Base-by-base conservation (phyloP, 2,113 vertebrate genomes). In the Eptesicus fuscus region DNA sequence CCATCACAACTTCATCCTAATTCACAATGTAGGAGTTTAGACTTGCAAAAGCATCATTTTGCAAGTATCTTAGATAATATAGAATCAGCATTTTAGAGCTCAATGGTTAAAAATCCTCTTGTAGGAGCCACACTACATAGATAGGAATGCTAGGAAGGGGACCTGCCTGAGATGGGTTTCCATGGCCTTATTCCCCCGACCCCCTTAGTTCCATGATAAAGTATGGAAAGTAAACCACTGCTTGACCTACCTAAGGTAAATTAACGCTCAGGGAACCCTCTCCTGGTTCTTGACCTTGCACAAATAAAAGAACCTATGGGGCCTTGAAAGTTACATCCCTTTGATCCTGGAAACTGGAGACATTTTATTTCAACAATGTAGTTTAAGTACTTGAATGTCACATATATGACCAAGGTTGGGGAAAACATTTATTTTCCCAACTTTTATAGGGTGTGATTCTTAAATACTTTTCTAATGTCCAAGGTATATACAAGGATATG, bases 341-440 rank as follows among this genome's bases (percentile, higher is more conserved):
- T 90, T 94, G 69, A 82, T 28, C 56, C 70, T 70, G 22, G 70
- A 30, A 44, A 16, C 47, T 91, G 90, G 23, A 92, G 23, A 83
- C 13, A 17, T 67, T 90, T 91, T 91, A 86, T 93, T 94, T 91
- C 56, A 85, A 47, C 53, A 71, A n/a, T 51, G 22, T 90, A 30
- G 70, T 70, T n/a, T 95, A 88, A 93, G 67, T 94, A 82, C 82
- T 96, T 96, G 90, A 95, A 90, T 95, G 88, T 88, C 78, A 95
- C 49, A 49, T 90, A 49, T 90, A 79, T 93, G 59, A 71, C 80
- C 88, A 65, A 84, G 83, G 69, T 93, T 95, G 73, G 80, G 95
- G 61, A 92, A 89, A 79, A 91, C 87, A 23, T 83, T 92, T 93
- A 86, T 91, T 96, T 49, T 89, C 47, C 56, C 69, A 90, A 79